Evolutionary conservation across 2,113 vertebrate genomes (phyloP), one percentile per base, ranked within the genome.

Genomic region (Saimiri boliviensis): DNA sequence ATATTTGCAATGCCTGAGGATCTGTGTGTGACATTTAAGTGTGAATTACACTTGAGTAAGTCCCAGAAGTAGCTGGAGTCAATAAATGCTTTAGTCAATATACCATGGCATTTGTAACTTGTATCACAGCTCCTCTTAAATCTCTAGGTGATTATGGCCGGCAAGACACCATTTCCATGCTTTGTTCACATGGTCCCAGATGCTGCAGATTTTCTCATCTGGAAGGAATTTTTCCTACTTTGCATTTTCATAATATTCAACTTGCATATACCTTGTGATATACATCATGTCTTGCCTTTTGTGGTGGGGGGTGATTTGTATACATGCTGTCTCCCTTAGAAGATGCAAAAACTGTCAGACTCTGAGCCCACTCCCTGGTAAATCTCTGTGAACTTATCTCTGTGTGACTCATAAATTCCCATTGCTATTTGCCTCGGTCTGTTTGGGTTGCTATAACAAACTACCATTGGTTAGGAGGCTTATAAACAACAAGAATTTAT

Each of bases 11-110:
- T 89, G 80, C 76, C 63, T 91, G 74, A 89, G 42, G 68, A 63
- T 91, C 89, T 95, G 12, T 47, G 25, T 66, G 70, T 93, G 95
- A 89, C 92, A 94, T 97, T 97, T 97, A 79, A 76, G 91, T 89
- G 27, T 81, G 91, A 92, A 87, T 93, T 91, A 96, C 68, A 86
- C 77, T 91, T 73, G 52, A 95, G 42, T 92, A 86, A 89, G 40
- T 95, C 37, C 23, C 71, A 92, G 95, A 83, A 37, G 93, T 95
- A 84, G 68, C 71, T 89, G 79, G 68, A 84, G 89, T 89, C 80
- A 76, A 86, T 89, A 74, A 89, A 94, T 81, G 60, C 37, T 97
- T 95, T 95, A 94, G 93, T 96, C 92, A 93, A 52, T 89, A 94
- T 85, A 63, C 37, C 12, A 32, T 71, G 60, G 74, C 89, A 96